Percentiles rank a stretch among this genome's conserved stretches.
phyloP scores from a whole-genome alignment of 2,888 invertebrate genomes.

The Invenusta paracnida region DNA sequence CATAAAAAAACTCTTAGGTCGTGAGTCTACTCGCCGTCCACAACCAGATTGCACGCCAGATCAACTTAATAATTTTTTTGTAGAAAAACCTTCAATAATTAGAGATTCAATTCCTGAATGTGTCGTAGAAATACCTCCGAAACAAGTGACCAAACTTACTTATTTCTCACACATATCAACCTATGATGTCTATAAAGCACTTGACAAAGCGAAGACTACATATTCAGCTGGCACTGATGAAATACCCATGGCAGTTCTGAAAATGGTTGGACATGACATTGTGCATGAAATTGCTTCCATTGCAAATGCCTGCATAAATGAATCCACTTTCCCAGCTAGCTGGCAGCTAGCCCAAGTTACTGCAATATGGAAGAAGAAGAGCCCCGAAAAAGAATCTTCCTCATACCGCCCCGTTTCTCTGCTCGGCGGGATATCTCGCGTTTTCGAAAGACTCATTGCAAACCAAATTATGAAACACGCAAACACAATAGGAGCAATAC shows the following conservation, averaged over 20 bases:
- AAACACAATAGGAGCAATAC: conserved; percentile 5
- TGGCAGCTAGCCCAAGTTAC: conserved; percentile 15
- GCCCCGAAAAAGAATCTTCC: conserved; percentile 4
- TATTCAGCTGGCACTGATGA: conserved; percentile 10
- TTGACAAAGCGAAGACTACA: background rate
- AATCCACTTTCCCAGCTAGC: conserved; percentile 17
- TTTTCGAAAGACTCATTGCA: conserved; percentile 2
- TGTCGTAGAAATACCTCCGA: background rate
- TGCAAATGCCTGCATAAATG: conserved; percentile 9
- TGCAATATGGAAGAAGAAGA: conserved; percentile 7
- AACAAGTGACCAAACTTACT: background rate
- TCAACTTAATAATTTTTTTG: conserved; percentile 12
- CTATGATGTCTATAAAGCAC: conserved; percentile 18
- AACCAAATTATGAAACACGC: conserved; percentile 18
- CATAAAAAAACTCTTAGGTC: conserved; percentile 26
- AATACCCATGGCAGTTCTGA: conserved; percentile 11
- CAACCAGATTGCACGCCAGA: conserved; percentile 27
- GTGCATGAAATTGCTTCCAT: conserved; percentile 23
- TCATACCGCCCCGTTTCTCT: conserved; percentile 7
- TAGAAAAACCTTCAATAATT: conserved; percentile 16
- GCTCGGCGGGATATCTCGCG: conserved; percentile 13
- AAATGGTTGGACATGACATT: conserved; percentile 17
- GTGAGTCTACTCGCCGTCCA: background rate
- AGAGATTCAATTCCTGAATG: conserved; percentile 12
- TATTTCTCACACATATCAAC: conserved; percentile 23